phyloP scores from a whole-genome alignment of 2,113 vertebrate genomes.

The Daboia siamensis region DNA sequence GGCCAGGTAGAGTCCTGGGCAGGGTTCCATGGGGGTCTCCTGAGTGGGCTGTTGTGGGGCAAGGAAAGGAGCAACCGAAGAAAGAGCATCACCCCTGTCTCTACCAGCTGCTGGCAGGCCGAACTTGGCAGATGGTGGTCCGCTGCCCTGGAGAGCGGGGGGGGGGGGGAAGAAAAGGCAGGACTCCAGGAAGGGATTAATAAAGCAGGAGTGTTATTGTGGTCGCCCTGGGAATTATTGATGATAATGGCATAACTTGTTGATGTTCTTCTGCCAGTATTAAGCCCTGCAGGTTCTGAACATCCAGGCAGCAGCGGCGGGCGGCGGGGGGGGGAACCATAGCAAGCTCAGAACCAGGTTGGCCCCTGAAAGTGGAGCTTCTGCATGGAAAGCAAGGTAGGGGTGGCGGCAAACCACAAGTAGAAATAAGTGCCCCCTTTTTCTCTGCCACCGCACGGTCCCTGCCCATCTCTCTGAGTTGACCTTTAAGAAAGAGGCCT shows the following conservation, averaged over 20 bases:
- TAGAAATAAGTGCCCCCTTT: too few species aligned
- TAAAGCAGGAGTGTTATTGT: background rate
- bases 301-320: background rate
- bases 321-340: background rate
- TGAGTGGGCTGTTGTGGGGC: too few species aligned
- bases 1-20: background rate
- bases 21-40: background rate
- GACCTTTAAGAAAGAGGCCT: conserved; percentile 17
- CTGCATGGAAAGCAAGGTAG: background rate
- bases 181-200: background rate
- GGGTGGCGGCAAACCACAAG: background rate
- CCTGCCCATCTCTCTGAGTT: background rate
- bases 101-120: background rate
- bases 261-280: background rate
- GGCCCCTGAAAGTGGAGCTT: background rate
- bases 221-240: background rate
- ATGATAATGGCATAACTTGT: background rate
- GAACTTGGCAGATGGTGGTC: background rate
- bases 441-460: background rate
- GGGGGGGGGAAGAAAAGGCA: background rate
- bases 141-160: background rate
- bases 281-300: background rate
- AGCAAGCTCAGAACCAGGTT: background rate
- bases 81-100: background rate
- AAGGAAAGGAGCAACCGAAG: background rate